Evolutionary conservation across 2,113 vertebrate species (phyloP), one percentile per base, ranked within the genome.

Genomic region (Ageneiosus marmoratus): DNA sequence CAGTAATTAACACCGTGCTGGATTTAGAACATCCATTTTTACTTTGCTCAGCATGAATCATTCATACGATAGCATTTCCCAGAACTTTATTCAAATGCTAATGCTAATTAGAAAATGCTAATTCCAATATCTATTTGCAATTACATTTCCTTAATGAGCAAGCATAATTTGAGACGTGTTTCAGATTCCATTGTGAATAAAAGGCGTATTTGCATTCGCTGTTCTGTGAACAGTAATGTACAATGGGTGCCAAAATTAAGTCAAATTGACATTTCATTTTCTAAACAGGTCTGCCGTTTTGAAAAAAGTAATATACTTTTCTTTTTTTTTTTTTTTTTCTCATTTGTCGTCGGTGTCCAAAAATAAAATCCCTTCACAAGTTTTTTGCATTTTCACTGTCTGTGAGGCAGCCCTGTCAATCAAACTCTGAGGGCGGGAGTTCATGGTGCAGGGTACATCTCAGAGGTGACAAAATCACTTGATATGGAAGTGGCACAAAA

Each of bases 31-130:
- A 76, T 24, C 32, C 50, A 76, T 53, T 55, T 55, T 11, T 76
- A 34, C 73, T 55, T 37, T 37, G 50, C 73, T 34, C 73, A 55
- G 73, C 73, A 55, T 34, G 73, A 76, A 5, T 37, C 50, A 76
- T 76, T 55, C 27, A 32, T 76, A 55, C 3, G 29, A 76, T 20
- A 6, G 50, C 20, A 10, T 53, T 76, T 76, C 37, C 73, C 73
- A 2, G 18, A 50, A 76, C 32, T 55, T 76, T 20, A 76, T 76
- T 76, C 73, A 76, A 55, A 76, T 76, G 50, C 18, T 29, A 75
- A 75, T 75, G 50, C 24, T 76, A 55, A 76, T 76, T 55, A 24
- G 6, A 18, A 76, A 55, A 55, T 55, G 73, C 73, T 76, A 55
- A 76, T 76, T 34, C 50, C 53, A 5, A 34, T 2, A 15, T 32